A percentile compares a stretch with the other conserved stretches of the same genome.
Conservation (phyloP, 2,888 invertebrate genomes). For the Heliconius cydno region DNA sequence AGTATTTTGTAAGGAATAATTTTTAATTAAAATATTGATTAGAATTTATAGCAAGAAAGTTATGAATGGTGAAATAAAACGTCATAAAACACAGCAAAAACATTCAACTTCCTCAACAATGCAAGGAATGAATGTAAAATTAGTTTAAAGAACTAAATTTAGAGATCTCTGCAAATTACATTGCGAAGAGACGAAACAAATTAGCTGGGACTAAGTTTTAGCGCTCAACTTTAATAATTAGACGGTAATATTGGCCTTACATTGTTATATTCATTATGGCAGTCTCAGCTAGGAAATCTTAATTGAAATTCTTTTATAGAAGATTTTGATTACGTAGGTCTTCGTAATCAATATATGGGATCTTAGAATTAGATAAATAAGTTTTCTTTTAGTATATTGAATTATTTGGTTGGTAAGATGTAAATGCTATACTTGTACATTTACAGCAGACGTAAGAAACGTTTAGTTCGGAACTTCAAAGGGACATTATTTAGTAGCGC, state of each 20-base stretch:
- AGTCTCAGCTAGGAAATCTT: not conserved
- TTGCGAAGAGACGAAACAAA: conserved; percentile 42
- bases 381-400: too few species aligned
- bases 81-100: not conserved
- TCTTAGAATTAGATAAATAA: too few species aligned
- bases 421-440: too few species aligned
- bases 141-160: conserved; percentile 39
- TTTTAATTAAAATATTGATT: too few species aligned
- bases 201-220: conserved; percentile 39
- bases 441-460: too few species aligned
- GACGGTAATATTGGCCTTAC: conserved; percentile 34
- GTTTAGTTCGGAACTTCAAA: too few species aligned
- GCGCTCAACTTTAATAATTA: conserved; percentile 38
- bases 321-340: not conserved
- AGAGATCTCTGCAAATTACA: conserved; percentile 40
- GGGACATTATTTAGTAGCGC: too few species aligned
- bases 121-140: conserved; percentile 34
- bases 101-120: not conserved
- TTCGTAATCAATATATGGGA: not conserved
- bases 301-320: conserved; percentile 15
- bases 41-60: too few species aligned
- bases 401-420: too few species aligned
- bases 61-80: too few species aligned
- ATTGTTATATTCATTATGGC: conserved; percentile 26
- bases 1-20: too few species aligned